Base-by-base conservation (phyloP, 2,797 vertebrate genomes). In the Poecile montanus region DNA sequence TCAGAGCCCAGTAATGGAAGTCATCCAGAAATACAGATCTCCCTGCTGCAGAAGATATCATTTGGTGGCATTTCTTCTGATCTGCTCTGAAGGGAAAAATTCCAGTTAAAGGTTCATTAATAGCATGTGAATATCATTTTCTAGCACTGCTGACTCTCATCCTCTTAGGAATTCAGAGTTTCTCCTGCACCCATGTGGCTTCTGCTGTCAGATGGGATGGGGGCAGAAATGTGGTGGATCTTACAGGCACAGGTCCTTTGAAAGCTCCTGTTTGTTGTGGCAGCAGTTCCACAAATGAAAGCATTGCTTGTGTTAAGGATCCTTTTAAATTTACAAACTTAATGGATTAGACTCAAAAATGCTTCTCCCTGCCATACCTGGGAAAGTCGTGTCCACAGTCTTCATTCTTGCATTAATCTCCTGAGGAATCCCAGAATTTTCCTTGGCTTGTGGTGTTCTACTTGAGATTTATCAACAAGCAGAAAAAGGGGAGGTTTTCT, bases 151-250 rank as follows among this genome's bases (percentile, higher is more conserved):
- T 73, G 74, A 6, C 26, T 75, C 10, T 42, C 13, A 29, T 54
- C 27, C 20, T 32, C 0, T 25, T 6, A 30, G 50, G 54, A 54
- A 48, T 92, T 45, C 50, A 68, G n/a, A 54, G 17, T 29, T 48
- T 54, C 25, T 68, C 22, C 36, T 15, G 19, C 6, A 16, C 4
- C 12, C 6, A 0, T 9, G 4, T 16, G 57, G 45, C 57, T 74
- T 38, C 60, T 47, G 56, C 6, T 62, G 40, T 22, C 30, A 21
- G 16, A 7, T 3, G 32, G 47, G 62, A 18, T 7, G 14, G 40
- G 44, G 53, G 19, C 51, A 27, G 63, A 13, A 47, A 18, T 0
- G 0, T 29, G 45, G 7, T 4, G 7, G 21, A 18, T 11, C 5
- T 2, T 14, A 16, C 34, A 70, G 20, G 13, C 12, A 4, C 1